Evolutionary conservation across 1,140 invertebrate species (phyloP).

Genomic region (Laodelphax striatellus): DNA sequence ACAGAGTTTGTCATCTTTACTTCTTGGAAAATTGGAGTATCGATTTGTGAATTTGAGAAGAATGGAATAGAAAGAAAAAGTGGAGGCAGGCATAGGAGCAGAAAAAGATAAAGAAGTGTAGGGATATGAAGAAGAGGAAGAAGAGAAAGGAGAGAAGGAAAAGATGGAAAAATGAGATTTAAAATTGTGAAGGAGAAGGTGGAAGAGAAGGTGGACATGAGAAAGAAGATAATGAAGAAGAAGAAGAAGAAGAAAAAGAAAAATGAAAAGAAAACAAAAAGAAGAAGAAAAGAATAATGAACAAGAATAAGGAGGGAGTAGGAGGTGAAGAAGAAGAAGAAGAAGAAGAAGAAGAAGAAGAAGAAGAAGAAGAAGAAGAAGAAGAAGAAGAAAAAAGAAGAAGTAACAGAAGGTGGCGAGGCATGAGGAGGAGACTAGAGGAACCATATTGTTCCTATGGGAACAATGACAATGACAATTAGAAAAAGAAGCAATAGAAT

Average conservation of each 20-base stretch:
- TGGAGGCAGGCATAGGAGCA: background rate
- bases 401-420: no score
- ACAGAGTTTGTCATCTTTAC: no score
- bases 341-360: background rate
- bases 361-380: background rate
- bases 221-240: background rate
- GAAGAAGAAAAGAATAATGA: background rate
- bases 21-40: no score
- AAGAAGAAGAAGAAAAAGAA: background rate
- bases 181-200: no score
- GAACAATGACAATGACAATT: no score
- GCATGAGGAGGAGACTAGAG: no score
- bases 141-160: background rate
- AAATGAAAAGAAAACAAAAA: background rate
- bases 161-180: no score
- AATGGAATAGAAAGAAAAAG: no score
- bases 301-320: background rate
- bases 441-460: no score
- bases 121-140: background rate
- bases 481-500: no score
- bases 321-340: background rate
- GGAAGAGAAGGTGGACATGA: no score
- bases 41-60: no score
- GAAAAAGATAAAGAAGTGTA: background rate
- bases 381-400: background rate